Evolutionary conservation across 2,113 vertebrate genomes (phyloP).

Genomic region (Corvus cornix): DNA sequence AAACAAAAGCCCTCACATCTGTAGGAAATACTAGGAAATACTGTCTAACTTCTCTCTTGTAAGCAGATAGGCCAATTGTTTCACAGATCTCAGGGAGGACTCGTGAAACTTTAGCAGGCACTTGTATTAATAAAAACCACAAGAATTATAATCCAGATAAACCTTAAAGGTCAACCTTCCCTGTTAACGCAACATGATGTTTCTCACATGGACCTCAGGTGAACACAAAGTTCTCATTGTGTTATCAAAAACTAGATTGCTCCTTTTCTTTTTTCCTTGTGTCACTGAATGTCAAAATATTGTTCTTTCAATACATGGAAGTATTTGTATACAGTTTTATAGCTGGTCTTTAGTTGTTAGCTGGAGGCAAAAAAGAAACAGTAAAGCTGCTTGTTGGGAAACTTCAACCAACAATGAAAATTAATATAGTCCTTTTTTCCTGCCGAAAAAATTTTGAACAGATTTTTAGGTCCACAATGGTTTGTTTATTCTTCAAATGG

Average conservation of each 20-base stretch:
- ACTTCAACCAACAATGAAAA: constrained; percentile 68
- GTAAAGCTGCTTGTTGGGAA: constrained; percentile 71
- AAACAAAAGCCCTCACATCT: constrained; percentile 58
- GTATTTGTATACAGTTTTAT: constrained; percentile 75
- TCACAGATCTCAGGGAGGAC: constrained; percentile 29
- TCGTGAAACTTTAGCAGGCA: constrained; percentile 16
- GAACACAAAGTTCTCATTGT: constrained; percentile 69
- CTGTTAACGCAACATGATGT: constrained; percentile 49
- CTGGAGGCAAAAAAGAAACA: constrained; percentile 76
- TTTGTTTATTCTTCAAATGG: constrained; percentile 61
- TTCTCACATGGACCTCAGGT: constrained; percentile 54
- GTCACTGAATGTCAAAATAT: constrained; percentile 79
- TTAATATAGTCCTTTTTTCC: constrained; percentile 54
- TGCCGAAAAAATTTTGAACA: constrained; percentile 57
- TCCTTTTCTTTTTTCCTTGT: neutral
- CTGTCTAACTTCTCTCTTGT: neutral
- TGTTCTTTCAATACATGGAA: constrained; percentile 74
- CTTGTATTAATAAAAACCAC: constrained; percentile 33
- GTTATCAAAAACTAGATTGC: constrained; percentile 64
- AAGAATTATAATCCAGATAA: constrained; percentile 40
- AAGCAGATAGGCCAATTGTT: constrained; percentile 41
- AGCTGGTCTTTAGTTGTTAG: constrained; percentile 74
- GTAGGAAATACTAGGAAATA: constrained; percentile 48
- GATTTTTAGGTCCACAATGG: constrained; percentile 55
- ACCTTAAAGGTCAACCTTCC: constrained; percentile 53